A percentile compares a stretch with the other conserved stretches of the same genome.
phyloP scores from a whole-genome alignment of 1,140 invertebrate genomes.

The Conus ventricosus region DNA sequence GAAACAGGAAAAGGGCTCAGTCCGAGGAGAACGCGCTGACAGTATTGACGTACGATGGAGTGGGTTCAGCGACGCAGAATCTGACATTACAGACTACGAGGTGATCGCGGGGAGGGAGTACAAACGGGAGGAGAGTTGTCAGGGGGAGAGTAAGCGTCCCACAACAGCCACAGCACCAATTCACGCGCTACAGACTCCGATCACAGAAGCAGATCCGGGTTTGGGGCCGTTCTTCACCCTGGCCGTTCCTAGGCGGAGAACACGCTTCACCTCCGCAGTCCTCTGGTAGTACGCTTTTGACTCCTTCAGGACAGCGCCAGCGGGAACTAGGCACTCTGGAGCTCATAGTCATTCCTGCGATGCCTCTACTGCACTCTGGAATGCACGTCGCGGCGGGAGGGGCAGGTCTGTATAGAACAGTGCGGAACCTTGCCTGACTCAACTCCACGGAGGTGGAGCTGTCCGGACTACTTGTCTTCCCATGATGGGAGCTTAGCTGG shows the following conservation, averaged over 20 bases:
- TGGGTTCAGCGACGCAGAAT: slow-evolving; percentile 55
- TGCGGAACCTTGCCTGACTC: not conserved
- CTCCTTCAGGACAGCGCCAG: not conserved
- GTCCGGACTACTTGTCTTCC: not conserved
- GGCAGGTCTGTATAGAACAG: slow-evolving; percentile 39
- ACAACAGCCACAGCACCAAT: slow-evolving; percentile 1
- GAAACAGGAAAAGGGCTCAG: not conserved
- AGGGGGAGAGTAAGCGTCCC: slow-evolving; percentile 28
- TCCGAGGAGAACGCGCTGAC: not conserved
- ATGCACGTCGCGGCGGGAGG: slow-evolving; percentile 52
- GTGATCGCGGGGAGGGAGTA: slow-evolving; percentile 47
- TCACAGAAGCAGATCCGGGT: not conserved
- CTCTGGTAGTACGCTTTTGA: slow-evolving; percentile 39
- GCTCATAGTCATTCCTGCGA: slow-evolving; percentile 48
- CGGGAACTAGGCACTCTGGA: slow-evolving; percentile 27
- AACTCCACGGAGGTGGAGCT: not conserved
- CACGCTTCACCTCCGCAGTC: slow-evolving; percentile 36
- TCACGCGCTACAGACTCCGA: slow-evolving; percentile 26
- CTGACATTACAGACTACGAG: slow-evolving; percentile 43
- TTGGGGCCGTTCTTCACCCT: slow-evolving; percentile 41
- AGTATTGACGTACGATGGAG: slow-evolving; percentile 44
- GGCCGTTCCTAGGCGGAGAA: slow-evolving; percentile 46
- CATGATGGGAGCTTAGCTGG: not conserved
- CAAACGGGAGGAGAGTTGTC: slow-evolving; percentile 50
- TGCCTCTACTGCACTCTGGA: slow-evolving; percentile 50